phyloP scores from a whole-genome alignment of 2,797 vertebrate genomes.

The Tamandua tetradactyla region DNA sequence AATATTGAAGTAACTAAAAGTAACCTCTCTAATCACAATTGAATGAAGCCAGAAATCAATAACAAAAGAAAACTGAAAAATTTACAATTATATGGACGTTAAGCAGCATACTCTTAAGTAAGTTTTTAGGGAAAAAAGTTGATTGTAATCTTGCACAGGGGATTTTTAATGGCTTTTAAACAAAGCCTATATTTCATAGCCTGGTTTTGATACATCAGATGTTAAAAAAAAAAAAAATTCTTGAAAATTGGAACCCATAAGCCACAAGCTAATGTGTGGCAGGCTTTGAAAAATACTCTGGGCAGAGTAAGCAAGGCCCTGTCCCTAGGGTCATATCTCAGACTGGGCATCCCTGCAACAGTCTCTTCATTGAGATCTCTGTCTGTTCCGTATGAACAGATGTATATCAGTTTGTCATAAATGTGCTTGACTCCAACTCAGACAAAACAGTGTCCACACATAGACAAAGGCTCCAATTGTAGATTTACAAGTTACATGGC shows the following conservation, averaged over 20 bases:
- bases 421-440: neutral
- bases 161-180: slow-evolving; percentile 34
- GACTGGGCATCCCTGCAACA: neutral
- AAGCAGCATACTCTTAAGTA: neutral
- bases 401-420: neutral
- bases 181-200: neutral
- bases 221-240: neutral
- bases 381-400: neutral
- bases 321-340: neutral
- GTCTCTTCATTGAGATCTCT: neutral
- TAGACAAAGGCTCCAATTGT: neutral
- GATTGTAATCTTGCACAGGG: neutral
- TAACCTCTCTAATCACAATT: too few relatives aligned
- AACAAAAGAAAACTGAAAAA: too few relatives aligned
- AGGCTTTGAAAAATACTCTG: neutral
- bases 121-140: neutral
- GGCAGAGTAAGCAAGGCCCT: neutral
- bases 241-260: slow-evolving; percentile 29
- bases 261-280: neutral
- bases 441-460: neutral
- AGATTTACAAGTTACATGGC: neutral
- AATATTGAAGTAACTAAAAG: too few relatives aligned
- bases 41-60: too few relatives aligned
- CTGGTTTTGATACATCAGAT: neutral
- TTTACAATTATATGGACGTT: too few relatives aligned